A percentile compares a stretch with the other conserved stretches of the same genome.
These are phyloP conservation scores for Coregonus sp. DNA, from an alignment of 2,797 vertebrate species.

Conservation along the genomic window DNA sequence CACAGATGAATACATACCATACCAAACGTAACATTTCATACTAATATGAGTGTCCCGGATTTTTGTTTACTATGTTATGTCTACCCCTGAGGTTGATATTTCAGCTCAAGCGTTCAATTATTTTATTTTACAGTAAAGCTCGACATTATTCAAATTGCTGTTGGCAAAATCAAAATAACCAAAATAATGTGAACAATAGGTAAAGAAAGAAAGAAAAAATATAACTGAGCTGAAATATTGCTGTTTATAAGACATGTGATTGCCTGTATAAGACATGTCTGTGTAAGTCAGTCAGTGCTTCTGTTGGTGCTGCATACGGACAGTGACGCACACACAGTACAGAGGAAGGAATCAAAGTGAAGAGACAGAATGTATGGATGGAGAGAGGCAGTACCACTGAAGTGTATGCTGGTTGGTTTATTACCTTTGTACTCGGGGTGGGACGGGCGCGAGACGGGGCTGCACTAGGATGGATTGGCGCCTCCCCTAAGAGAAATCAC, in stretches of 20 bases:
- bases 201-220: not conserved
- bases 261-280: conserved; percentile 6
- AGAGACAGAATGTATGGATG: conserved; percentile 67
- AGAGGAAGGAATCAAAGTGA: conserved; percentile 48
- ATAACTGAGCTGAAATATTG: conserved; percentile 25
- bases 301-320: conserved; percentile 51
- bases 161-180: conserved; percentile 7
- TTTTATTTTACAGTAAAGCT: not conserved
- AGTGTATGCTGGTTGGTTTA: conserved; percentile 67
- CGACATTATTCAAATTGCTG: not conserved
- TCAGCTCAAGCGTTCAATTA: conserved; percentile 3
- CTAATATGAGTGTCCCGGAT: too few relatives aligned
- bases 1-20: too few relatives aligned
- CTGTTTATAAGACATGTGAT: not conserved
- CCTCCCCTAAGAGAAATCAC: conserved; percentile 88
- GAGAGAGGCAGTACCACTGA: conserved; percentile 67
- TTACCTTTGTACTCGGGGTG: conserved; percentile 84
- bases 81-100: not conserved
- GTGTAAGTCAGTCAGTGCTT: conserved; percentile 35
- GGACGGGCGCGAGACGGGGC: conserved; percentile 82
- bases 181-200: not conserved
- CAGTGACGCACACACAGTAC: conserved; percentile 69
- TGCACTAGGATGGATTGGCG: conserved; percentile 87
- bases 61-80: too few relatives aligned
- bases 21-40: too few relatives aligned